Evolutionary conservation across 2,113 vertebrate species (phyloP).

Genomic region (Collichthys lucidus): DNA sequence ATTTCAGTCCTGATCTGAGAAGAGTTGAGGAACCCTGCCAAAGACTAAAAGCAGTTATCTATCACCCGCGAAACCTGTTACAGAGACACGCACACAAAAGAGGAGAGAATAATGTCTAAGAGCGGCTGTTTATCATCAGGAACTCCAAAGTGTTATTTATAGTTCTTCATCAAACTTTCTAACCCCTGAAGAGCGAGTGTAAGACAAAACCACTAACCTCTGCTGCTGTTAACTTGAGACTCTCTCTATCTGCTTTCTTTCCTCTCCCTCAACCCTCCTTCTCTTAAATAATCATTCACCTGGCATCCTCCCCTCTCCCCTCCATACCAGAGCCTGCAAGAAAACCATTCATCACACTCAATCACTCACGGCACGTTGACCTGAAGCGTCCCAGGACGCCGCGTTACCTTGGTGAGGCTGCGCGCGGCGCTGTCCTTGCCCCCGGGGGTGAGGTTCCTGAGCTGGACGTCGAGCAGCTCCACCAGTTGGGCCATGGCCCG

Average conservation of each 20-base stretch:
- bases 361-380: slow-evolving; percentile 21
- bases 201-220: slow-evolving; percentile 35
- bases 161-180: slow-evolving; percentile 54
- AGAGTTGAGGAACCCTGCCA: slow-evolving; percentile 55
- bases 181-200: slow-evolving; percentile 30
- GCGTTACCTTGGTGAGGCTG: slow-evolving; percentile 94
- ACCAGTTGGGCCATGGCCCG: slow-evolving; percentile 97
- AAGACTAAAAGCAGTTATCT: slow-evolving; percentile 67
- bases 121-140: slow-evolving; percentile 52
- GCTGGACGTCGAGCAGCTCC: slow-evolving; percentile 94
- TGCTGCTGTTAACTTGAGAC: slow-evolving; percentile 19
- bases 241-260: slow-evolving; percentile 18
- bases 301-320: not conserved
- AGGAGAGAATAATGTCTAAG: slow-evolving; percentile 51
- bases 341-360: slow-evolving; percentile 15
- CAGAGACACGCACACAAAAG: slow-evolving; percentile 18
- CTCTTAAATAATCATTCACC: slow-evolving; percentile 11
- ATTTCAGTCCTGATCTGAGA: slow-evolving; percentile 43
- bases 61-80: slow-evolving; percentile 57
- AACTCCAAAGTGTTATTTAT: slow-evolving; percentile 33
- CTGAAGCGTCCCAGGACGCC: too few relatives aligned
- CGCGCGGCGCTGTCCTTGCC: slow-evolving; percentile 98
- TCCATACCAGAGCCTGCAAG: not conserved
- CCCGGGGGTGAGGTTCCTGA: slow-evolving; percentile 95
- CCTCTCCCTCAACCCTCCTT: slow-evolving; percentile 2